A percentile compares a stretch with the other conserved stretches of the same genome.
These are phyloP conservation scores for Bothrops alternatus DNA, from an alignment of 2,797 vertebrate genomes.

Conservation along the genomic window DNA sequence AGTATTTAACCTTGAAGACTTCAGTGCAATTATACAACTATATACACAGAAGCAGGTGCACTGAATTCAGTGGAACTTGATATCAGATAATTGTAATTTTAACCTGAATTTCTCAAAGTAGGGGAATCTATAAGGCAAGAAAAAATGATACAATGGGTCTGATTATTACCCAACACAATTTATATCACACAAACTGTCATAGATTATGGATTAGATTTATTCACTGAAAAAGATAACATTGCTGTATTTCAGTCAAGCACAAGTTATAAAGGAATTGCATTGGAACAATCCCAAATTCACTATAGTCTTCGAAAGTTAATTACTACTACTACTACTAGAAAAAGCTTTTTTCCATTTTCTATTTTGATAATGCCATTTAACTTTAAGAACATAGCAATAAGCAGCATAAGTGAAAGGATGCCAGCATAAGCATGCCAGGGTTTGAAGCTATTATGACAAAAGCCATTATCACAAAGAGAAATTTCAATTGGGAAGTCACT, in stretches of 20 bases:
- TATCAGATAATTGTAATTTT: not conserved
- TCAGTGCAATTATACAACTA: not conserved
- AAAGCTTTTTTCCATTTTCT: not conserved
- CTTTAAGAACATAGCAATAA: not conserved
- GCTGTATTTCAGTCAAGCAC: not conserved
- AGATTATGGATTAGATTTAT: not conserved
- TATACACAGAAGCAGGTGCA: not conserved
- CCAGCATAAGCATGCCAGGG: not conserved
- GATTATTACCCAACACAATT: not conserved
- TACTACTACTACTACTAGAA: not conserved
- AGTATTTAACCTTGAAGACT: not conserved
- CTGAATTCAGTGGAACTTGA: not conserved
- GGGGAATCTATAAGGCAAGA: not conserved
- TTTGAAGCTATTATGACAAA: constrained; percentile 23
- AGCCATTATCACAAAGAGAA: constrained; percentile 9
- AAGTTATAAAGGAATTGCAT: not conserved
- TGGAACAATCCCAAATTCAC: constrained; percentile 13
- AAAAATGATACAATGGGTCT: not conserved
- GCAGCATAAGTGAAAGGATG: constrained; percentile 1
- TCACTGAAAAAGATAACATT: constrained; percentile 1
- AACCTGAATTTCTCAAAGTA: not conserved
- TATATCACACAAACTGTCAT: not conserved
- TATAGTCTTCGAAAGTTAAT: not conserved
- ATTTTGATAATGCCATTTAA: not conserved
- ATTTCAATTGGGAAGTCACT: not conserved